Evolutionary conservation across 2,797 vertebrate genomes (phyloP).

Genomic region (Microchirus variegatus): DNA sequence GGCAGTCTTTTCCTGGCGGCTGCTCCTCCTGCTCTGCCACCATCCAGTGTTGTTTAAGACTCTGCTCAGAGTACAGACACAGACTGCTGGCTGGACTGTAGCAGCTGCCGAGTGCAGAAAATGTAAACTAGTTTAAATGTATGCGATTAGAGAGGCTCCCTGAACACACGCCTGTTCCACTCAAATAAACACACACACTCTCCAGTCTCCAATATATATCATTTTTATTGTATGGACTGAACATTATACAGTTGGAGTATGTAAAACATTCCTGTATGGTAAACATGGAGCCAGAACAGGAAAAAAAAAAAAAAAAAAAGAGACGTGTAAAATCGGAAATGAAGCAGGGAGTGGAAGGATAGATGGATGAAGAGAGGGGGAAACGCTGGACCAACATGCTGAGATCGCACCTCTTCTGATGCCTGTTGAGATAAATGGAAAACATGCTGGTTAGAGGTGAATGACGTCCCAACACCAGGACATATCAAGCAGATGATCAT

Average conservation of each 20-base stretch:
- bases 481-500: background rate
- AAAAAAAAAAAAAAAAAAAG: conserved; percentile 33
- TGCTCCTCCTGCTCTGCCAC: background rate
- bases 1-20: no score
- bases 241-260: conserved; percentile 73
- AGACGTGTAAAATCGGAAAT: conserved; percentile 68
- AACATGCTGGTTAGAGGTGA: background rate
- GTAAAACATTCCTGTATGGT: conserved; percentile 69
- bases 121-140: conserved; percentile 55
- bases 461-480: background rate
- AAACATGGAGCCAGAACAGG: conserved; percentile 45
- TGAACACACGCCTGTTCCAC: background rate
- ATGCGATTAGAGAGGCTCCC: conserved; percentile 35
- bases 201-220: conserved; percentile 60
- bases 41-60: background rate
- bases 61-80: conserved; percentile 1
- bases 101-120: conserved; percentile 40
- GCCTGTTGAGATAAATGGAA: conserved; percentile 33
- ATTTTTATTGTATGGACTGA: conserved; percentile 80
- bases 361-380: conserved; percentile 31
- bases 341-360: conserved; percentile 30
- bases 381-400: conserved; percentile 52
- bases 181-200: conserved; percentile 57
- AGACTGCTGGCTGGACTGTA: background rate
- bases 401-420: conserved; percentile 41